phyloP scores from a whole-genome alignment of 2,888 invertebrate species.

The Drosophila formosana region DNA sequence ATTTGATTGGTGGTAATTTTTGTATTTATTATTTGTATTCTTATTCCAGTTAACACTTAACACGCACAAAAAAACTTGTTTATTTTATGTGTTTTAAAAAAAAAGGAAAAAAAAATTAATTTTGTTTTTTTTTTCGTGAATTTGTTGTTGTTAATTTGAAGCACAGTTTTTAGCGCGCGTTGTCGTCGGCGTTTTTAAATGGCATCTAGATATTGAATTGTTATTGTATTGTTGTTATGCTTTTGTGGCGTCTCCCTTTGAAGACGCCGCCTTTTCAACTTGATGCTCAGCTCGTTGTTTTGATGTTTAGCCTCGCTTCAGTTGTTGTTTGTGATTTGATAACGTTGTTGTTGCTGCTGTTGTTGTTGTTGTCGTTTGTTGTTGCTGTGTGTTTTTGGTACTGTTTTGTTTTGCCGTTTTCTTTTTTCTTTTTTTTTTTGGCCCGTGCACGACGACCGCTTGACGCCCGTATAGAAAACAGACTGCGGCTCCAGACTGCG shows the following conservation, averaged over 20 bases:
- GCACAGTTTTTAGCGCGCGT: constrained; percentile 60
- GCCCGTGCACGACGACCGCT: constrained; percentile 83
- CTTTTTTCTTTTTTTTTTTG: constrained; percentile 40
- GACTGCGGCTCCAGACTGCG: constrained; percentile 82
- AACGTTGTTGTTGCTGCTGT: background rate
- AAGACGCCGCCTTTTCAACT: constrained; percentile 31
- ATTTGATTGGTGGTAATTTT: background rate
- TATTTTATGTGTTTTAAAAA: constrained; percentile 25
- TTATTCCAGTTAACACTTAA: constrained; percentile 36
- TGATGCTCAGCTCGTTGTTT: constrained; percentile 23
- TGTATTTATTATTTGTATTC: background rate
- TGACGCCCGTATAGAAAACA: constrained; percentile 85
- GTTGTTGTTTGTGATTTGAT: constrained; percentile 14
- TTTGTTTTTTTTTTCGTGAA: constrained; percentile 1
- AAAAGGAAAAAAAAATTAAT: constrained; percentile 32
- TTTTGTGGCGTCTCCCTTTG: background rate
- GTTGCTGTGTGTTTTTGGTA: constrained; percentile 9
- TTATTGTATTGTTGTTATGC: constrained; percentile 11
- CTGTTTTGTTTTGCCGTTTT: constrained; percentile 27
- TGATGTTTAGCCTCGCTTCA: constrained; percentile 11
- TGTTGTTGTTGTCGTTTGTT: constrained; percentile 9
- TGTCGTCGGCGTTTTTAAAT: constrained; percentile 48
- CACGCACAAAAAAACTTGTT: constrained; percentile 42
- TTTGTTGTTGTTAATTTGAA: background rate
- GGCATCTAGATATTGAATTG: background rate